Evolutionary conservation across 2,113 vertebrate genomes (phyloP).

Genomic region (Serilophus lunatus): DNA sequence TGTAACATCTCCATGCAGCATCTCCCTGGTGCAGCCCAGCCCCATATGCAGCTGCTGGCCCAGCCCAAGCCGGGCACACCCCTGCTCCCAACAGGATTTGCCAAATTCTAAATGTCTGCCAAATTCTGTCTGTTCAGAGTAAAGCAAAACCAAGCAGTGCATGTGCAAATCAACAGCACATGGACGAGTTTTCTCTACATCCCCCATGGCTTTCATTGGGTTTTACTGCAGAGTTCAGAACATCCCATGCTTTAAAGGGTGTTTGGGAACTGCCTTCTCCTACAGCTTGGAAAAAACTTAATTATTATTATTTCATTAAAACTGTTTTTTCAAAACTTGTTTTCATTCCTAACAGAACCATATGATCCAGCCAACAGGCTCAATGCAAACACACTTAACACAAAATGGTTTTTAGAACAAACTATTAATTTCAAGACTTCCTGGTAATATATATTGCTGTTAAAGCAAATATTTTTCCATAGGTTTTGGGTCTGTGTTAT

Average conservation of each 20-base stretch:
- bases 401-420: neutral
- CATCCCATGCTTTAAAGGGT: neutral
- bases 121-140: neutral
- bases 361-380: neutral
- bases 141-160: neutral
- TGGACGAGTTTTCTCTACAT: neutral
- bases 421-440: neutral
- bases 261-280: slow-evolving; percentile 2
- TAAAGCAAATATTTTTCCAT: neutral
- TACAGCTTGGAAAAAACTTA: neutral
- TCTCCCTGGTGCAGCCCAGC: neutral
- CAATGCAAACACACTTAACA: neutral
- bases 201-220: neutral
- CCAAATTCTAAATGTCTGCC: slow-evolving; percentile 7
- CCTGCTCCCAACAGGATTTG: neutral
- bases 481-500: neutral
- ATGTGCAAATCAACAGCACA: slow-evolving; percentile 24
- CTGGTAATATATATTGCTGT: neutral
- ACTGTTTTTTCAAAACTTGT: slow-evolving; percentile 25
- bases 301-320: slow-evolving; percentile 15
- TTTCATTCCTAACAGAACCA: slow-evolving; percentile 10
- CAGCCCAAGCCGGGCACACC: slow-evolving; percentile 35
- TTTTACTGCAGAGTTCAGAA: neutral
- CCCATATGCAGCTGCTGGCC: slow-evolving; percentile 20
- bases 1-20: neutral